Conservation (phyloP, 1,140 invertebrate genomes). For the Neotoxoptera formosana region DNA sequence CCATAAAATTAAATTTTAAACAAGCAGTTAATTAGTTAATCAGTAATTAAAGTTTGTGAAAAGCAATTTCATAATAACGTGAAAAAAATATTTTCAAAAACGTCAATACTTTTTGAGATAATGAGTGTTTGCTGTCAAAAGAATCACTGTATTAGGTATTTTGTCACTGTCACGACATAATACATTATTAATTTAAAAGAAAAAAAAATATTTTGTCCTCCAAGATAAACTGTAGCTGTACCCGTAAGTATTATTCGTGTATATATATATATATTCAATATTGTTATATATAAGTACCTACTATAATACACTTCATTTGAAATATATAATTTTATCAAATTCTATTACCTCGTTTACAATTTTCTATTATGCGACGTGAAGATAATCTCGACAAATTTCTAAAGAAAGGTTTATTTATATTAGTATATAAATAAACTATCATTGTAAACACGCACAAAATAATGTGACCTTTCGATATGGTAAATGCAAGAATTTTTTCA, state of each 20-base stretch:
- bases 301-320: not conserved
- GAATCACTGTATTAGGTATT: not conserved
- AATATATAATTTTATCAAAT: not conserved
- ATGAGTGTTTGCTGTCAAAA: not conserved
- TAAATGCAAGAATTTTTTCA: not conserved
- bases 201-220: not conserved
- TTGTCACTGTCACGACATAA: not conserved
- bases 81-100: not conserved
- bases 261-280: too few species aligned
- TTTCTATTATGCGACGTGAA: not conserved
- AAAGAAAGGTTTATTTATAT: not conserved
- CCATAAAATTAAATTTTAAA: not conserved
- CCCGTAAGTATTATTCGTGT: not conserved
- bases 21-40: not conserved
- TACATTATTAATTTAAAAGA: not conserved
- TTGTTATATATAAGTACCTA: not conserved
- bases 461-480: not conserved
- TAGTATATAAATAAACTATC: too few species aligned
- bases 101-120: not conserved
- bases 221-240: not conserved
- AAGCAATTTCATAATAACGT: not conserved
- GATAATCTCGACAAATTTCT: not conserved
- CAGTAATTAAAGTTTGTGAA: not conserved
- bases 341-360: not conserved
- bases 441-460: not conserved